Percentiles rank a stretch among this genome's conserved stretches.
Evolutionary conservation across 2,113 vertebrate species (phyloP).

Genomic region (Eonycteris spelaea): DNA sequence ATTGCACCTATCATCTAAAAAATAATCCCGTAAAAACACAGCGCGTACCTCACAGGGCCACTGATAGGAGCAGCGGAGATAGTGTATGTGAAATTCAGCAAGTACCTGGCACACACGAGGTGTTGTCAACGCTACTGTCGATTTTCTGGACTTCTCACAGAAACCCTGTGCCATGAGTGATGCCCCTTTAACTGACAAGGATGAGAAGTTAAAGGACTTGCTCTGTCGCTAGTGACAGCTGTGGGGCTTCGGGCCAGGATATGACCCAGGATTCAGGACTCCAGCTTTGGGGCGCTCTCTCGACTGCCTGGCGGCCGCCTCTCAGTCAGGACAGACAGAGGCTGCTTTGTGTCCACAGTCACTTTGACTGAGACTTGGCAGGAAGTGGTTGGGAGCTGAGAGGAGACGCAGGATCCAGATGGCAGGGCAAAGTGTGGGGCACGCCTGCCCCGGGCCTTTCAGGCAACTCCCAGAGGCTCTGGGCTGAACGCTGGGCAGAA

Average conservation of each 20-base stretch:
- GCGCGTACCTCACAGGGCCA: not conserved
- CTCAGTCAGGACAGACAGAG: not conserved
- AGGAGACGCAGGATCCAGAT: rapidly evolving
- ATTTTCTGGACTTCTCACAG: not conserved
- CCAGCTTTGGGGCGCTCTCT: not conserved
- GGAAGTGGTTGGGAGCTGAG: not conserved
- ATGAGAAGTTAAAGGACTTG: not conserved
- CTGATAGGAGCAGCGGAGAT: not conserved
- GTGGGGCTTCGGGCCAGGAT: not conserved
- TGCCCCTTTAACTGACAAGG: not conserved
- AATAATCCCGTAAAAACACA: not conserved
- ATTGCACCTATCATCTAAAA: not conserved
- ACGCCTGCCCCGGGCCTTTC: too few species aligned
- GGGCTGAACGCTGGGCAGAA: not conserved
- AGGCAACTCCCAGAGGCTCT: not conserved
- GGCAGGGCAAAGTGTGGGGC: rapidly evolving
- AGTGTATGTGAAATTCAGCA: not conserved
- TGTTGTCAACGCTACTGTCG: not conserved
- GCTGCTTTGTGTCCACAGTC: too few species aligned
- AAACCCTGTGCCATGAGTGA: not conserved
- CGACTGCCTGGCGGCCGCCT: not conserved
- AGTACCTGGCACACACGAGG: not conserved
- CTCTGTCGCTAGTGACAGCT: not conserved
- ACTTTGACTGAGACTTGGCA: not conserved
- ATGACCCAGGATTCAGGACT: not conserved